A percentile compares a stretch with the other conserved stretches of the same genome.
phyloP scores from a whole-genome alignment of 2,113 vertebrate genomes.

The Geococcyx californianus region DNA sequence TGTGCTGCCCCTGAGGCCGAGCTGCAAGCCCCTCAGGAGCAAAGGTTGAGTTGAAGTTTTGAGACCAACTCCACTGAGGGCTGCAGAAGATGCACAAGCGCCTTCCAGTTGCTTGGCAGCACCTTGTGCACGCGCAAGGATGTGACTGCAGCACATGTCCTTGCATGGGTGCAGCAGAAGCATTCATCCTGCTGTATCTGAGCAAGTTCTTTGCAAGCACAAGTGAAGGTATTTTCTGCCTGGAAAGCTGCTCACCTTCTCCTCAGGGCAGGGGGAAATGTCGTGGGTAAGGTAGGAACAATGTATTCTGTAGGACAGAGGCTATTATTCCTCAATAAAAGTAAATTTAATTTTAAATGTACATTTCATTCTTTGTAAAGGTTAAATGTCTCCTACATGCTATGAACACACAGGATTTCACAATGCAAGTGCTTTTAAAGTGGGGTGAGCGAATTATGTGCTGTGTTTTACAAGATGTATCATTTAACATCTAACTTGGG shows the following conservation, averaged over 20 bases:
- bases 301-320: not conserved
- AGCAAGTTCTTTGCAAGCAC: fast-evolving
- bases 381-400: not conserved
- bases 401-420: not conserved
- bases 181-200: not conserved
- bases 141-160: not conserved
- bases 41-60: not conserved
- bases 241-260: not conserved
- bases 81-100: not conserved
- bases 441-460: not conserved
- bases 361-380: not conserved
- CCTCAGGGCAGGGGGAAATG: not conserved
- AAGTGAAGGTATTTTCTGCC: not conserved
- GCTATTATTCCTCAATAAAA: not conserved
- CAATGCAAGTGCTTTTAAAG: not conserved
- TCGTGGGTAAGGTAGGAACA: not conserved
- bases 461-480: not conserved
- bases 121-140: not conserved
- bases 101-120: not conserved
- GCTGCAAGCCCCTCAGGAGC: not conserved
- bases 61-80: not conserved
- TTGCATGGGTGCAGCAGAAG: not conserved
- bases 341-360: not conserved
- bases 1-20: not conserved
- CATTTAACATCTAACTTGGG: not conserved